phyloP scores from a whole-genome alignment of 2,888 invertebrate species.

The Orchestes rusci region DNA sequence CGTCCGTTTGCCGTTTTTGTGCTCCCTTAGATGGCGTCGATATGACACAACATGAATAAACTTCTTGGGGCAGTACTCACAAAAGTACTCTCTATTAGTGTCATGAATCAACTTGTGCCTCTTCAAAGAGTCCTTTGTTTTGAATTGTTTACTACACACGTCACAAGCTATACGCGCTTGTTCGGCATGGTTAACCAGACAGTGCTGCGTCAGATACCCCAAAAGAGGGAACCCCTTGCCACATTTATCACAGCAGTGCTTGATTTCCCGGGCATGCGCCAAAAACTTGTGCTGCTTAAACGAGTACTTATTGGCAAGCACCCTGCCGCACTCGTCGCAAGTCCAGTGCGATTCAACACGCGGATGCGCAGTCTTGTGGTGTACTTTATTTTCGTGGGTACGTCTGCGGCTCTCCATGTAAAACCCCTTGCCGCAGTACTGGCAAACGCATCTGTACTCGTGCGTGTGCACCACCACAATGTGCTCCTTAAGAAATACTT shows the following conservation, averaged over 20 bases:
- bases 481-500: slow-evolving; percentile 16
- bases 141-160: slow-evolving; percentile 27
- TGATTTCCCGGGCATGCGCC: slow-evolving; percentile 17
- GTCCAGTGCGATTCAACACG: too few relatives aligned
- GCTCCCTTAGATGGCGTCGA: slow-evolving; percentile 45
- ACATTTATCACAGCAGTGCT: slow-evolving; percentile 26
- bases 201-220: slow-evolving; percentile 15
- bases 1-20: slow-evolving; percentile 13
- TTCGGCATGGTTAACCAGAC: slow-evolving; percentile 13
- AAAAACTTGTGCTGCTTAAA: slow-evolving; percentile 18
- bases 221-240: slow-evolving; percentile 23
- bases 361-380: too few relatives aligned
- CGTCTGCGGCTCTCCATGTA: slow-evolving; percentile 16
- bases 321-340: slow-evolving; percentile 23
- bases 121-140: slow-evolving; percentile 22
- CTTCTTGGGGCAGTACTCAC: slow-evolving; percentile 42
- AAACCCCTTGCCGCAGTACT: slow-evolving; percentile 45
- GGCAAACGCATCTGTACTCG: slow-evolving; percentile 44
- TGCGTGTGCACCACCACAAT: slow-evolving; percentile 17
- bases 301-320: slow-evolving; percentile 19
- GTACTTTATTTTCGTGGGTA: too few relatives aligned
- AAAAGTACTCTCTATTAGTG: slow-evolving; percentile 17
- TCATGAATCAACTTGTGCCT: slow-evolving; percentile 24
- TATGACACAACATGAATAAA: slow-evolving; percentile 54
- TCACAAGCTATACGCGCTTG: slow-evolving; percentile 9